phyloP scores from a whole-genome alignment of 30 jellyfish, hydroid and myxozoan genomes.

The Aurelia sp. region DNA sequence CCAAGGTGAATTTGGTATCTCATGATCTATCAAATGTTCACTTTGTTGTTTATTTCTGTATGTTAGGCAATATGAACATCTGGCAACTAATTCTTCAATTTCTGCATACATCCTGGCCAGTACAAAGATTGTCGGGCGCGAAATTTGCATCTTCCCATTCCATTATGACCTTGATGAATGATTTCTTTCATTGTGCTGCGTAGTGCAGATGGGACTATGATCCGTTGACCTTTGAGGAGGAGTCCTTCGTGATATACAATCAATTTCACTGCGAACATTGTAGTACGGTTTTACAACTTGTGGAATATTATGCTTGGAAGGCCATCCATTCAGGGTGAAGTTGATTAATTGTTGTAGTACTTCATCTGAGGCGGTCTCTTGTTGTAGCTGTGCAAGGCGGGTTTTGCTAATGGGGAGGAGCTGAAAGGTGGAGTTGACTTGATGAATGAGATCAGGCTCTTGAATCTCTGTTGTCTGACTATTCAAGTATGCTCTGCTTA shows the following conservation, averaged over 20 bases:
- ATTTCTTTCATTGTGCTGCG: slow-evolving; percentile 40
- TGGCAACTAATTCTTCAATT: slow-evolving; percentile 34
- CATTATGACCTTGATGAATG: slow-evolving; percentile 58
- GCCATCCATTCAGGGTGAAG: slow-evolving; percentile 67
- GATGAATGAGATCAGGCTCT: slow-evolving; percentile 64
- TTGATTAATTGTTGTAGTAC: slow-evolving; percentile 32
- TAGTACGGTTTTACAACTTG: slow-evolving; percentile 49
- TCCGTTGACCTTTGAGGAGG: slow-evolving; percentile 69
- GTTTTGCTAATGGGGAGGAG: slow-evolving; percentile 38
- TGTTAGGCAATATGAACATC: slow-evolving; percentile 39
- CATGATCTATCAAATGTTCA: slow-evolving; percentile 49
- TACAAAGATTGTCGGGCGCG: slow-evolving; percentile 59
- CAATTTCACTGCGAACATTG: slow-evolving; percentile 58
- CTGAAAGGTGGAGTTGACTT: slow-evolving; percentile 1
- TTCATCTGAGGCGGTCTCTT: slow-evolving; percentile 42
- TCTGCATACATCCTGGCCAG: slow-evolving; percentile 73
- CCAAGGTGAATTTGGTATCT: slow-evolving; percentile 55
- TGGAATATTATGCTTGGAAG: slow-evolving; percentile 38
- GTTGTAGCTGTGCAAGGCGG: slow-evolving; percentile 43
- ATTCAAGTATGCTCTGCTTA: slow-evolving; percentile 63
- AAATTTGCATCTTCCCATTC: slow-evolving; percentile 50
- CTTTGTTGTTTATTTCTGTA: slow-evolving; percentile 57
- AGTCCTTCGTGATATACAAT: slow-evolving; percentile 48
- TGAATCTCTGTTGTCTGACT: slow-evolving; percentile 58
- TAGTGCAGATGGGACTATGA: slow-evolving; percentile 50